Evolutionary conservation across 1,140 invertebrate genomes (phyloP).

Genomic region (Lordiphosa stackelbergi): DNA sequence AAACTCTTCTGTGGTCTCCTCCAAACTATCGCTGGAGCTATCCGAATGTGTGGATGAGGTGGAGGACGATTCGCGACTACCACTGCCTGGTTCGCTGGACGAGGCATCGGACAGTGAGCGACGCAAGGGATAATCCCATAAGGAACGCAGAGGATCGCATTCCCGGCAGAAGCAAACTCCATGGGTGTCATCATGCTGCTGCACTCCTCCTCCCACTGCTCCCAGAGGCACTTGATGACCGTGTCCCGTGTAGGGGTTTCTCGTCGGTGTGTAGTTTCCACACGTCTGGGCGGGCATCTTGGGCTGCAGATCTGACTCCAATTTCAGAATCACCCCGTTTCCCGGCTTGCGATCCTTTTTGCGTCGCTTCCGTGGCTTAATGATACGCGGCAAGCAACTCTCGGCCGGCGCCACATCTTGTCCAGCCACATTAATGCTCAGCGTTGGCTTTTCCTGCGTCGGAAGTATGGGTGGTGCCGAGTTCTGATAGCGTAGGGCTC

Average conservation of each 20-base stretch:
- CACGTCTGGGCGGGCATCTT: slow-evolving; percentile 25
- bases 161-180: slow-evolving; percentile 86
- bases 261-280: background rate
- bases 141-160: slow-evolving; percentile 86
- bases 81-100: slow-evolving; percentile 40
- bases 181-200: slow-evolving; percentile 62
- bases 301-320: slow-evolving; percentile 52
- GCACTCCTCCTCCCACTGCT: slow-evolving; percentile 5
- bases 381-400: slow-evolving; percentile 89
- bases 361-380: slow-evolving; percentile 90
- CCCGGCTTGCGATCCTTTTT: slow-evolving; percentile 89
- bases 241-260: background rate
- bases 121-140: slow-evolving; percentile 81
- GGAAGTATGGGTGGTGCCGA: slow-evolving; percentile 50
- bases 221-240: slow-evolving; percentile 17
- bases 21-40: slow-evolving; percentile 58
- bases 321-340: slow-evolving; percentile 60
- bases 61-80: slow-evolving; percentile 42
- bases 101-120: slow-evolving; percentile 70
- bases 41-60: slow-evolving; percentile 57
- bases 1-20: slow-evolving; percentile 50
- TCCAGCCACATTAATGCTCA: slow-evolving; percentile 1
- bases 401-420: slow-evolving; percentile 80
- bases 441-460: slow-evolving; percentile 44
- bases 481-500: slow-evolving; percentile 62